phyloP scores from a whole-genome alignment of 1,140 invertebrate genomes.

The Diachasmimorpha longicaudata region DNA sequence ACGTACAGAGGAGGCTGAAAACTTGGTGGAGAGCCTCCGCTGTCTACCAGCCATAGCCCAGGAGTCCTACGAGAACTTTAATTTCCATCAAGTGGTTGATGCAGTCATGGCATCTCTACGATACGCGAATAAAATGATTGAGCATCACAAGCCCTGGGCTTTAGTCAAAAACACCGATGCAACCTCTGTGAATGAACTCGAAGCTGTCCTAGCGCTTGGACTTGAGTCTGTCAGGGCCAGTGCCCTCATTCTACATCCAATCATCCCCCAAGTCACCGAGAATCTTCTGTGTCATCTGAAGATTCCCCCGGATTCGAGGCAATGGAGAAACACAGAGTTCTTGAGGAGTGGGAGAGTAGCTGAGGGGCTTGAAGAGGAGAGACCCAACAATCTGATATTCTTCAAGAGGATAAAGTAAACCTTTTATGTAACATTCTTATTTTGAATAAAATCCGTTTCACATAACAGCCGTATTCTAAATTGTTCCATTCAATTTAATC shows the following conservation, averaged over 20 bases:
- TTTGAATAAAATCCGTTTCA: neutral
- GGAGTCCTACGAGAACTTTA: constrained; percentile 75
- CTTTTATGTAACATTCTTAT: neutral
- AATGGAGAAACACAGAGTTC: constrained; percentile 61
- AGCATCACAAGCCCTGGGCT: constrained; percentile 86
- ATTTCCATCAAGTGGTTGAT: constrained; percentile 87
- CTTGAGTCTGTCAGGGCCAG: constrained; percentile 83
- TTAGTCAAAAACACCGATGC: constrained; percentile 68
- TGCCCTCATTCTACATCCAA: constrained; percentile 81
- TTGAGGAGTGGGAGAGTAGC: neutral
- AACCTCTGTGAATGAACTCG: constrained; percentile 65
- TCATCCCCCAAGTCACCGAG: constrained; percentile 76
- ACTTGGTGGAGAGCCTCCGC: constrained; percentile 66
- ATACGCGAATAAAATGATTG: constrained; percentile 84
- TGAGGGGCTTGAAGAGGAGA: neutral
- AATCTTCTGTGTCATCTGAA: constrained; percentile 74
- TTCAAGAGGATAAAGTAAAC: constrained; percentile 12
- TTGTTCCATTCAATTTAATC: too few species aligned
- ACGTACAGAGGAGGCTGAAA: constrained; percentile 63
- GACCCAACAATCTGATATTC: constrained; percentile 3
- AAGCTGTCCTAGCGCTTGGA: constrained; percentile 79
- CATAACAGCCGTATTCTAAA: neutral
- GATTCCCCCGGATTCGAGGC: constrained; percentile 61
- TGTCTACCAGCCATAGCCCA: constrained; percentile 64
- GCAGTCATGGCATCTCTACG: constrained; percentile 75